Evolutionary conservation across 2,113 vertebrate genomes (phyloP).

Genomic region (Phaethornis superciliosus): DNA sequence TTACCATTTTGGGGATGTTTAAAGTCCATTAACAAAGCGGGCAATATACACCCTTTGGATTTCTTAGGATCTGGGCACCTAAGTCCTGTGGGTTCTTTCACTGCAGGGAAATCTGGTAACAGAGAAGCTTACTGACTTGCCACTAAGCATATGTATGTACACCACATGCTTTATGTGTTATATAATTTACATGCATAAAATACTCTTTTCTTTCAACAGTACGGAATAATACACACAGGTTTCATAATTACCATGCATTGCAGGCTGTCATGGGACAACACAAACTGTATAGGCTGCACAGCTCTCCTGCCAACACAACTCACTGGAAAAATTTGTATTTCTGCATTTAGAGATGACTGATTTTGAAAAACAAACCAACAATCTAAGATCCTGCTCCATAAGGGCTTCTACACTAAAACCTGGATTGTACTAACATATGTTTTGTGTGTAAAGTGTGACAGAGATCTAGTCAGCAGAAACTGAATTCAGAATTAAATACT

Average conservation of each 20-base stretch:
- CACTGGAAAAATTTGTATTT: neutral
- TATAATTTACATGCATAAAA: neutral
- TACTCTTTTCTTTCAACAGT: neutral
- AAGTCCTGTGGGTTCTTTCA: neutral
- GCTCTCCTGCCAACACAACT: neutral
- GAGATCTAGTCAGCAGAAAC: constrained; percentile 51
- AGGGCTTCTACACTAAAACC: neutral
- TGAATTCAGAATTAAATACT: constrained; percentile 56
- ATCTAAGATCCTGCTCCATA: neutral
- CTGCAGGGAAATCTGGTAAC: neutral
- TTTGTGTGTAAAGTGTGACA: constrained; percentile 48
- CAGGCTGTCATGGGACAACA: neutral
- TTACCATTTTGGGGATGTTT: neutral
- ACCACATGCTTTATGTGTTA: neutral
- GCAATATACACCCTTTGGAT: neutral
- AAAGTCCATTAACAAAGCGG: neutral
- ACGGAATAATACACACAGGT: neutral
- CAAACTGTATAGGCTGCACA: neutral
- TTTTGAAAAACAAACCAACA: constrained; percentile 5
- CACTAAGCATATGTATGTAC: neutral
- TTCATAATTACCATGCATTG: neutral
- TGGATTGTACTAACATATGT: constrained; percentile 55
- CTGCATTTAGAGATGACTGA: neutral
- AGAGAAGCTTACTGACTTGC: neutral
- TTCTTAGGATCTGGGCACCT: neutral